Evolutionary conservation across 2,113 vertebrate species (phyloP).

Genomic region (Equus quagga): DNA sequence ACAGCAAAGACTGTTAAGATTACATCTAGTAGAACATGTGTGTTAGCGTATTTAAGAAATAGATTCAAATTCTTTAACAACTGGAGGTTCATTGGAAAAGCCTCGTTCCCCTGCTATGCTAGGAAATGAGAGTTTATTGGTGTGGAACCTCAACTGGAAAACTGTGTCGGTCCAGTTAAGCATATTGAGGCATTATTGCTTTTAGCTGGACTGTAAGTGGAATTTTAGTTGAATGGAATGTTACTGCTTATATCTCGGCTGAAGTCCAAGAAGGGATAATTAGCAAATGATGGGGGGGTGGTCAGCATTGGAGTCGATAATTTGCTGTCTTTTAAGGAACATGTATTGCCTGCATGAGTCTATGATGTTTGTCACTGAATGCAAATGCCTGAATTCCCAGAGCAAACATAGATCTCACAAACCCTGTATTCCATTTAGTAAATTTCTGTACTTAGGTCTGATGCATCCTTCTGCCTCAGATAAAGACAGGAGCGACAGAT

Average conservation of each 20-base stretch:
- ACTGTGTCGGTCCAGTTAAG: neutral
- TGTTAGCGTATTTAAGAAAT: neutral
- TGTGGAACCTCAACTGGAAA: neutral
- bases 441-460: neutral
- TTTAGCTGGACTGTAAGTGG: neutral
- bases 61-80: neutral
- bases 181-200: neutral
- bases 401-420: neutral
- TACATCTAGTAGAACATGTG: neutral
- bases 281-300: neutral
- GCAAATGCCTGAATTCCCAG: neutral
- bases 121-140: neutral
- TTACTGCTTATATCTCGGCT: neutral
- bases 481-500: neutral
- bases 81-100: neutral
- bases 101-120: neutral
- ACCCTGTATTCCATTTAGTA: neutral
- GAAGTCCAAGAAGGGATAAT: neutral
- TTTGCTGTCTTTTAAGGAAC: neutral
- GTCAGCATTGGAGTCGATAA: neutral
- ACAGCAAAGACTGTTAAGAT: neutral
- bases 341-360: no score
- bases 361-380: neutral
- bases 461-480: neutral
- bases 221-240: neutral